Evolutionary conservation across 2,888 invertebrate genomes (phyloP), one percentile per base, ranked within the genome.

Genomic region (Eupithecia exiguata): DNA sequence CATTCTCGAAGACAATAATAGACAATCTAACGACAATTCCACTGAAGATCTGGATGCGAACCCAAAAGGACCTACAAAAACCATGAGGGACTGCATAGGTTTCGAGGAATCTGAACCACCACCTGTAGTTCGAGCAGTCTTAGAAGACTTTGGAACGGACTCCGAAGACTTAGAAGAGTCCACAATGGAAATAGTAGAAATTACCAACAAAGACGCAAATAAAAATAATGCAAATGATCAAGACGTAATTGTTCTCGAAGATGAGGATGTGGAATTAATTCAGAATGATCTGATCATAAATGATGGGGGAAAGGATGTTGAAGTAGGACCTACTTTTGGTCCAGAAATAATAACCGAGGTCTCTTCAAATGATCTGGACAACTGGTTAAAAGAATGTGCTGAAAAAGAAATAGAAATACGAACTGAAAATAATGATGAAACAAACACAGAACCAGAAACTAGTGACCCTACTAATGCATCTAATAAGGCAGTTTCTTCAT

Each of bases 111-210:
- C 89, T 46, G 91, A 92, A 77, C 91, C 92, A 53, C 81, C 90
- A 74, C 89, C 91, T 35, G 87, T 89, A 82, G 77, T 92, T 18
- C 89, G 87, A 84, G 87, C 88, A 80, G 88, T 92, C 6, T 71
- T 93, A 43, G 81, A 91, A 72, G 93, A 92, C 79, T 92, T 92
- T 83, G 85, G 84, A 67, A 87, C 89, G 36, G 92, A 92, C 75
- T 87, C 89, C 35, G 90, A 88, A 72, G 68, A 75, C 66, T 84
- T 84, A 82, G 82, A 25, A 25, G 25, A 25, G 58, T 25, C 58
- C 14, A 25, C 25, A 21, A 53, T 53, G 12, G 53, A 89, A 79
- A 89, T 89, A 70, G 87, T 82, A 68, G 88, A 91, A 77, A 80
- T 80, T 70, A 69, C 53, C 25, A 40, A 40, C 67, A 68, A 77